Evolutionary conservation across 2,888 invertebrate genomes (phyloP).

Genomic region (Crocallis elinguaria): DNA sequence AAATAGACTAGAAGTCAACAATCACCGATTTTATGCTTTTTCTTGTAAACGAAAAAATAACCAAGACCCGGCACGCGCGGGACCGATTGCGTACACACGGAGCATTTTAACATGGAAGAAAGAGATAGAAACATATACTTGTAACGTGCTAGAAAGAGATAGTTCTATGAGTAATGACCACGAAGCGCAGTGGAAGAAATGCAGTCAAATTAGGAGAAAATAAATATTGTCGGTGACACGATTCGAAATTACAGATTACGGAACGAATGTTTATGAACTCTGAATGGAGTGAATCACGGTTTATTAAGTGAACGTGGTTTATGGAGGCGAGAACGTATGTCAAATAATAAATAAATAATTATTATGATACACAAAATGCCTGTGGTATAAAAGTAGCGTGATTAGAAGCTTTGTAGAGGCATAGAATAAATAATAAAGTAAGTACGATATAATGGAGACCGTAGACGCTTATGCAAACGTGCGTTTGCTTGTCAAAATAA

Average conservation of each 20-base stretch:
- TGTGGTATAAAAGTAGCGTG: no score
- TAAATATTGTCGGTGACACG: slow-evolving; percentile 67
- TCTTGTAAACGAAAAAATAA: slow-evolving; percentile 69
- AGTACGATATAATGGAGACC: no score
- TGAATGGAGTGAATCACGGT: slow-evolving; percentile 31
- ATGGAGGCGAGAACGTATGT: neutral
- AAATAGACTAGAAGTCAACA: slow-evolving; percentile 56
- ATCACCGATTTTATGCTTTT: slow-evolving; percentile 74
- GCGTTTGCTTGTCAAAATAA: no score
- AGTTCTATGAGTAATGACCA: slow-evolving; percentile 67
- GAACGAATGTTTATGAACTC: slow-evolving; percentile 12
- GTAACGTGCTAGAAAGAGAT: slow-evolving; percentile 45
- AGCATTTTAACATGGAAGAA: slow-evolving; percentile 64
- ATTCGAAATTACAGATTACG: slow-evolving; percentile 29
- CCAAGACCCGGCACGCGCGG: slow-evolving; percentile 76
- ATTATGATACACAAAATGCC: no score
- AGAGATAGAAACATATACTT: slow-evolving; percentile 46
- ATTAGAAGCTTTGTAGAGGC: no score
- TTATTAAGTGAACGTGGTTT: slow-evolving; percentile 10
- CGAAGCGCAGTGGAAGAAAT: slow-evolving; percentile 71
- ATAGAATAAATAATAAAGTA: no score
- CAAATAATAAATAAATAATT: neutral
- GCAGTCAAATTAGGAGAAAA: slow-evolving; percentile 80
- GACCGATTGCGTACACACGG: slow-evolving; percentile 63
- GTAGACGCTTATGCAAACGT: no score